Conservation (phyloP, 2,888 invertebrate genomes). For the Pandemis cinnamomeana region DNA sequence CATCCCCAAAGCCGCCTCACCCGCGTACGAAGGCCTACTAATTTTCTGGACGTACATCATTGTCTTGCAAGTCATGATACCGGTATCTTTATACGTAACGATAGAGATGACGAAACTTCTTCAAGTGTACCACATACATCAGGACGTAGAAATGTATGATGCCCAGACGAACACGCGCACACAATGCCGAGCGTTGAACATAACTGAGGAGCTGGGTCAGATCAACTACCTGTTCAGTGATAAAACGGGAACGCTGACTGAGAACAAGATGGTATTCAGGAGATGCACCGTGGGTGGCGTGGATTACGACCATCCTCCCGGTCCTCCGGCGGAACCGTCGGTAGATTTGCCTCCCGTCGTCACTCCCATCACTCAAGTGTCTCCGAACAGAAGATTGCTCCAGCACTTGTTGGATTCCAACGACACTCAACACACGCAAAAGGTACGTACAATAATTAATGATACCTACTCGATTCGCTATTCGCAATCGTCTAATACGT, state of each 20-base stretch:
- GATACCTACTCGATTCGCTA: not conserved
- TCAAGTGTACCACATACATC: conserved; percentile 97
- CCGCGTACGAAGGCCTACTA: conserved; percentile 90
- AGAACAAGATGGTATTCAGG: conserved; percentile 98
- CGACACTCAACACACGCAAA: conserved; percentile 86
- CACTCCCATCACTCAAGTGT: conserved; percentile 78
- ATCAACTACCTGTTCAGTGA: conserved; percentile 96
- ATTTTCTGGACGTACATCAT: conserved; percentile 98
- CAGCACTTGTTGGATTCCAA: conserved; percentile 72
- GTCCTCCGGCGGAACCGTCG: conserved; percentile 87
- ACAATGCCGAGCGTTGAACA: conserved; percentile 96
- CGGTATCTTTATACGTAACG: conserved; percentile 97
- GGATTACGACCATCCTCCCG: conserved; percentile 94
- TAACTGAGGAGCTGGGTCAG: conserved; percentile 98
- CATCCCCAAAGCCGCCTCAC: conserved; percentile 85
- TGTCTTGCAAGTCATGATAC: conserved; percentile 98
- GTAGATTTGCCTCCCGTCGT: conserved; percentile 77
- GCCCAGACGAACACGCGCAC: conserved; percentile 89
- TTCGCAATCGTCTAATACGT: not conserved
- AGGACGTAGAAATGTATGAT: conserved; percentile 95
- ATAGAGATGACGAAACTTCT: conserved; percentile 98
- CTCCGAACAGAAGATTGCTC: conserved; percentile 71
- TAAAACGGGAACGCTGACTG: conserved; percentile 98
- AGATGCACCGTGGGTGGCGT: conserved; percentile 94
- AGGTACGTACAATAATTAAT: conserved; percentile 53